phyloP scores from a whole-genome alignment of 2,888 invertebrate species.

The Rugalucina vietnamica region DNA sequence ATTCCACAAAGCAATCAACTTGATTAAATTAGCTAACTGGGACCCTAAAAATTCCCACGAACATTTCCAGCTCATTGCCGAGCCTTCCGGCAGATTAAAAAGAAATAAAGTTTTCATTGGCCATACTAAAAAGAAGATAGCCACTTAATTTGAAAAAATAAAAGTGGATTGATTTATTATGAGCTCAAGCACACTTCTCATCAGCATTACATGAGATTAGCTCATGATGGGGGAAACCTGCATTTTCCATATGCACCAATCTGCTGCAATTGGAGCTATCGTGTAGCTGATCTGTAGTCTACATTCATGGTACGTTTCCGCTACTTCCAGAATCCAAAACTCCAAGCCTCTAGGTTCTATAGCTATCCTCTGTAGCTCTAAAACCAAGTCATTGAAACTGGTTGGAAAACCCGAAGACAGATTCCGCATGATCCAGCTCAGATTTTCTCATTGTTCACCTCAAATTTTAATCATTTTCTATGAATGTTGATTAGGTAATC shows the following conservation, averaged over 20 bases:
- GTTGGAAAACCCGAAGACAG: too few relatives aligned
- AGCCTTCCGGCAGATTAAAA: conserved; percentile 8
- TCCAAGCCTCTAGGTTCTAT: too few relatives aligned
- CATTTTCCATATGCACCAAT: too few relatives aligned
- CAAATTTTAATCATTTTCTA: background rate
- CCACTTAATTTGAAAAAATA: conserved; percentile 31
- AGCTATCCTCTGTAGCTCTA: too few relatives aligned
- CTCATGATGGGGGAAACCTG: too few relatives aligned
- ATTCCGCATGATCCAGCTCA: too few relatives aligned
- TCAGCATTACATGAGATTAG: background rate
- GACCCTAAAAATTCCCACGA: conserved; percentile 2
- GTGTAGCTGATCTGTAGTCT: too few relatives aligned
- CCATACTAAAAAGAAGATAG: conserved; percentile 4
- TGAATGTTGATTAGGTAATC: conserved; percentile 3
- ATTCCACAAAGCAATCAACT: conserved; percentile 55
- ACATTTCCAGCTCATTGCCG: background rate
- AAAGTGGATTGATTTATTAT: conserved; percentile 28
- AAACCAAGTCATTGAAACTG: too few relatives aligned
- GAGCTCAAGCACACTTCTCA: background rate
- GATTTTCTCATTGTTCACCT: background rate
- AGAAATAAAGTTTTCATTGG: background rate
- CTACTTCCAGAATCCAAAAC: too few relatives aligned
- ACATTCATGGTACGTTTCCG: too few relatives aligned
- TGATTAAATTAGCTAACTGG: conserved; percentile 51
- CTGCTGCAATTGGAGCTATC: too few relatives aligned